Percentiles rank a stretch among this genome's conserved stretches.
These are phyloP conservation scores for Amphiprion percula DNA, from an alignment of 2,113 vertebrate genomes.

Conservation along the genomic window DNA sequence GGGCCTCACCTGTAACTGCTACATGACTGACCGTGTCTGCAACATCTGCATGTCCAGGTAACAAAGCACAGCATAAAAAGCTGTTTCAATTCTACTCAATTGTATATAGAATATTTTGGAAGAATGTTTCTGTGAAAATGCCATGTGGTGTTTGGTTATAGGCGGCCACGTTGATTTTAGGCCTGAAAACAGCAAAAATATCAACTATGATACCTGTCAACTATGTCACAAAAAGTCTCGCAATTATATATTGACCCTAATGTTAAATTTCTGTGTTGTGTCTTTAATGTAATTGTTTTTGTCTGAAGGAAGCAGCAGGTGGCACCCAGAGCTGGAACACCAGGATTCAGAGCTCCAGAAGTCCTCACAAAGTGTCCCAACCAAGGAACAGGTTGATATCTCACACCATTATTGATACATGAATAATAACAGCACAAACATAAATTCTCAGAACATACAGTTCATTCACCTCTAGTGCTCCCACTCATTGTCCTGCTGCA, in stretches of 20 bases:
- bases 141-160: no score
- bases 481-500: neutral
- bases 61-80: conserved; percentile 8
- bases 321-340: conserved; percentile 95
- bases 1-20: conserved; percentile 90
- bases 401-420: neutral
- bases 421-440: neutral
- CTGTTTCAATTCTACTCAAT: no score
- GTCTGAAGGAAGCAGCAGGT: conserved; percentile 87
- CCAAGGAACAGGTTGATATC: conserved; percentile 91
- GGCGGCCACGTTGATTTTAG: no score
- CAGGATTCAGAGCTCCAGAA: conserved; percentile 97
- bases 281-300: conserved; percentile 1
- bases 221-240: no score
- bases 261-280: neutral
- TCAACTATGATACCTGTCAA: no score
- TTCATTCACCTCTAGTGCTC: no score
- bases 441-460: neutral
- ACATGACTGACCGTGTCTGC: conserved; percentile 91
- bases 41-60: conserved; percentile 96
- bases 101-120: no score
- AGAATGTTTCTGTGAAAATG: no score
- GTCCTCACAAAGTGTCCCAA: conserved; percentile 95
- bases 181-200: no score
- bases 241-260: no score